These are phyloP conservation scores for Vannuccia rotundouncinata DNA, from an alignment of 2,888 invertebrate genomes.

Conservation along the genomic window DNA sequence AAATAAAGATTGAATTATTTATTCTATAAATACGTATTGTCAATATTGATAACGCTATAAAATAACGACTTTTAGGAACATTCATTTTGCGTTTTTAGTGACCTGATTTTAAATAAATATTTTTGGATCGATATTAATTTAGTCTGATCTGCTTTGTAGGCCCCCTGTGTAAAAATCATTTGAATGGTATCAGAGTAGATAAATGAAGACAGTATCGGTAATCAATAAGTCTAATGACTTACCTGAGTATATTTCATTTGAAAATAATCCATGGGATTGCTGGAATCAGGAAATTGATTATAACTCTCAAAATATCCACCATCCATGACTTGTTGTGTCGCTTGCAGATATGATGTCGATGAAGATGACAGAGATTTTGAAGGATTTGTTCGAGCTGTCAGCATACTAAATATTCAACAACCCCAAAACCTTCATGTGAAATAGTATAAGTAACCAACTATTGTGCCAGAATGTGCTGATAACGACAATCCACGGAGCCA, in stretches of 20 bases:
- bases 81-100: too few relatives aligned
- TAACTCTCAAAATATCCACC: slow-evolving; percentile 33
- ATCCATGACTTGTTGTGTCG: slow-evolving; percentile 16
- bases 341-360: background rate
- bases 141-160: too few relatives aligned
- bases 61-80: too few relatives aligned
- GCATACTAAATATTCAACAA: background rate
- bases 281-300: slow-evolving; percentile 37
- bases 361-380: background rate
- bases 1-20: too few relatives aligned
- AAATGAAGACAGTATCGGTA: too few relatives aligned
- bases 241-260: slow-evolving; percentile 32
- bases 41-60: too few relatives aligned
- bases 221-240: too few relatives aligned
- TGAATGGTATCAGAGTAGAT: too few relatives aligned
- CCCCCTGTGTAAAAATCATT: too few relatives aligned
- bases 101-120: too few relatives aligned
- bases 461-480: background rate
- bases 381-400: background rate
- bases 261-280: slow-evolving; percentile 39
- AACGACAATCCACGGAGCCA: background rate
- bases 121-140: too few relatives aligned
- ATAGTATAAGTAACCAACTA: background rate
- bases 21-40: too few relatives aligned
- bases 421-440: background rate